Conservation (phyloP, 2,888 invertebrate genomes). For the Trichacis sp. region DNA sequence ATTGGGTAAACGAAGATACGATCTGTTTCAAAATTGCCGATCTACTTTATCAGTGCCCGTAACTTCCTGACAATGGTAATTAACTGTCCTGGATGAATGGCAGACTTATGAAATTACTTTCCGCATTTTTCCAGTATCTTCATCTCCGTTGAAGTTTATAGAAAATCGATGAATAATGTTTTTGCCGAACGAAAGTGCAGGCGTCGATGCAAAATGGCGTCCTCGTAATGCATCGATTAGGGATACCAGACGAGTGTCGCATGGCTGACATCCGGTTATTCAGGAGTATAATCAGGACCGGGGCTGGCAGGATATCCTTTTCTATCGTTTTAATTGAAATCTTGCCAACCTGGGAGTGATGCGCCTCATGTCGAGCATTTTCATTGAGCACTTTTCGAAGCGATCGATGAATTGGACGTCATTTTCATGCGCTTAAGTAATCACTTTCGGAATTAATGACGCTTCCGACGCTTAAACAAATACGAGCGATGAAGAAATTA, state of each 20-base stretch:
- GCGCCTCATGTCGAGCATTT: conserved; percentile 9
- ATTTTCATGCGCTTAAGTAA: too few species aligned
- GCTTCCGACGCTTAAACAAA: too few species aligned
- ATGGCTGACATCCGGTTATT: conserved; percentile 31
- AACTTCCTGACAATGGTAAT: not conserved
- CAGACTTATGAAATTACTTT: not conserved
- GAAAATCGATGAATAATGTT: conserved; percentile 20
- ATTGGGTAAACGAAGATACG: not conserved
- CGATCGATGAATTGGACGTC: too few species aligned
- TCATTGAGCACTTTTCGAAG: conserved; percentile 34
- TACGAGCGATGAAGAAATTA: too few species aligned
- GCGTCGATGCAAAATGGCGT: conserved; percentile 15
- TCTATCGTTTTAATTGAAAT: conserved; percentile 31
- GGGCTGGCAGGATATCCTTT: conserved; percentile 34
- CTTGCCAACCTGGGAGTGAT: conserved; percentile 19
- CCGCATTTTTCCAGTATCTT: not conserved
- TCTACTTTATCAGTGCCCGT: not conserved
- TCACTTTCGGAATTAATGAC: too few species aligned
- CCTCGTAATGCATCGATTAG: conserved; percentile 23
- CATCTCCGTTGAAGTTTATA: not conserved
- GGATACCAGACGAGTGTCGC: conserved; percentile 39
- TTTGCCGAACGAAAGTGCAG: conserved; percentile 11
- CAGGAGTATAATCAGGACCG: conserved; percentile 33
- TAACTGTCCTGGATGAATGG: not conserved
- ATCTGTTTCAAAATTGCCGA: not conserved